Evolutionary conservation across 1,140 invertebrate species (phyloP).

Genomic region (Orussus abietinus): DNA sequence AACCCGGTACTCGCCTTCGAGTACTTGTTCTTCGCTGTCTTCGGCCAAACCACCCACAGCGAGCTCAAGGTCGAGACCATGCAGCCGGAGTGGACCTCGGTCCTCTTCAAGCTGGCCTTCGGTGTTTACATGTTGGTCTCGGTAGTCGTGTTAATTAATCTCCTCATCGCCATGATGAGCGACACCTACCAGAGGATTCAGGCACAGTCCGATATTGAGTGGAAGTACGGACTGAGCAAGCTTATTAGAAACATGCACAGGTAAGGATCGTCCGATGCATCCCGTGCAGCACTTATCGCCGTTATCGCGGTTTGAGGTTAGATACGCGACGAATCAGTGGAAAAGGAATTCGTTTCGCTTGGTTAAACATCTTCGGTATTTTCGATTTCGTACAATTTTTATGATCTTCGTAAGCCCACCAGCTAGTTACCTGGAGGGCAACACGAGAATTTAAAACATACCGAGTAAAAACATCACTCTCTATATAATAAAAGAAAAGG

Average conservation of each 20-base stretch:
- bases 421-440: no score
- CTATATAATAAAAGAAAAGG: no score
- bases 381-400: no score
- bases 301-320: no score
- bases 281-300: no score
- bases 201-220: slow-evolving; percentile 98
- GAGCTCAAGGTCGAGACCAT: slow-evolving; percentile 67
- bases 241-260: slow-evolving; percentile 97
- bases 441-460: no score
- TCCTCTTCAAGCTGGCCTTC: slow-evolving; percentile 83
- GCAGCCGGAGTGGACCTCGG: slow-evolving; percentile 70
- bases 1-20: slow-evolving; percentile 89
- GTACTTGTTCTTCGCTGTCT: slow-evolving; percentile 96
- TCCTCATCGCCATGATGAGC: slow-evolving; percentile 99
- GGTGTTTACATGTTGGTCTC: slow-evolving; percentile 97
- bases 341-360: no score
- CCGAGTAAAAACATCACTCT: no score
- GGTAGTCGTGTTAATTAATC: slow-evolving; percentile 95
- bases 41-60: slow-evolving; percentile 90
- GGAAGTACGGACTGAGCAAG: slow-evolving; percentile 99
- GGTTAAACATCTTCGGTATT: no score
- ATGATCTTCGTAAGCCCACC: no score
- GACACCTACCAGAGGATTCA: slow-evolving; percentile 98
- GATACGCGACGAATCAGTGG: no score
- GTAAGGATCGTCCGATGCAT: slow-evolving; percentile 42